Evolutionary conservation across 2,888 invertebrate genomes (phyloP).

Genomic region (Diplolepis rosae): DNA sequence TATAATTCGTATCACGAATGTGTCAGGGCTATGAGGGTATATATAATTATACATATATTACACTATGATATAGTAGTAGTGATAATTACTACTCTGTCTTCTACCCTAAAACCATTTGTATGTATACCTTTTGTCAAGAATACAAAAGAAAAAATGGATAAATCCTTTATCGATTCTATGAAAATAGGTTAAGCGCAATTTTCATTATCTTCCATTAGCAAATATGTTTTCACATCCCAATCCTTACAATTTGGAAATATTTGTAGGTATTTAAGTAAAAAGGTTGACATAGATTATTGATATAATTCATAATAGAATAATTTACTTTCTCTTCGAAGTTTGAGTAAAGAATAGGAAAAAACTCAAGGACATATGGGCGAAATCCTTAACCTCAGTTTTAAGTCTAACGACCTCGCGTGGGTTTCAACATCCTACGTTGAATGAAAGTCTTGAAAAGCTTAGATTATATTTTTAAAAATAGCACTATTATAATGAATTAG

Average conservation of each 20-base stretch:
- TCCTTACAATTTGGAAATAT: not conserved
- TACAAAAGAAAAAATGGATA: no score
- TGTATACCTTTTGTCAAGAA: not conserved
- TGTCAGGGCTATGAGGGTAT: not conserved
- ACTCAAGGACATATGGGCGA: not conserved
- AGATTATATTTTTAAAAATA: no score
- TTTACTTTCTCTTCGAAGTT: not conserved
- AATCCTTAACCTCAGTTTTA: not conserved
- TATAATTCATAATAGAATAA: not conserved
- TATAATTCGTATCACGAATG: not conserved
- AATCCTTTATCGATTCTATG: no score
- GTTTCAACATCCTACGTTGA: not conserved
- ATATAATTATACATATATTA: no score
- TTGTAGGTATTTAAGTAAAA: no score
- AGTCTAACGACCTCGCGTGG: slow-evolving; percentile 1
- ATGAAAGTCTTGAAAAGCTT: no score
- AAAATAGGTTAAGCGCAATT: not conserved
- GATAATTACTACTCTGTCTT: not conserved
- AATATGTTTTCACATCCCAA: not conserved
- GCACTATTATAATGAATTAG: no score
- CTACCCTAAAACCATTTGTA: not conserved
- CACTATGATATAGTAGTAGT: no score
- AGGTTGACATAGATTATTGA: not conserved
- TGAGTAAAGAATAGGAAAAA: not conserved
- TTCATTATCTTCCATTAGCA: not conserved